Percentiles rank a stretch among this genome's conserved stretches.
phyloP scores from a whole-genome alignment of 2,888 invertebrate genomes.

The Ectropis crepuscularia region DNA sequence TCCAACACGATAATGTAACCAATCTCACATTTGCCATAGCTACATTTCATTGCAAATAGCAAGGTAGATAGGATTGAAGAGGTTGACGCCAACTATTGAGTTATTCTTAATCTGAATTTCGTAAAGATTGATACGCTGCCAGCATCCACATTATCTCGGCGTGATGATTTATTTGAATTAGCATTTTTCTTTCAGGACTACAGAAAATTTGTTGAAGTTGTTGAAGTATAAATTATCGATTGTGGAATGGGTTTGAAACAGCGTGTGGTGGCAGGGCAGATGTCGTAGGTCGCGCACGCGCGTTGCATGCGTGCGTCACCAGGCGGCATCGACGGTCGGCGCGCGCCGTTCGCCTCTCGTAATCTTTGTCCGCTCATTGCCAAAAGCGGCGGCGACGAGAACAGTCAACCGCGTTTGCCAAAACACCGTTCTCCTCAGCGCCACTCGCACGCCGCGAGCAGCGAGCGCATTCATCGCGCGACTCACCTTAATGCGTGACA shows the following conservation, averaged over 20 bases:
- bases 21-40: too few relatives aligned
- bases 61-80: background rate
- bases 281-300: conserved; percentile 62
- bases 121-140: conserved; percentile 25
- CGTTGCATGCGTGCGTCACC: conserved; percentile 64
- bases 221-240: background rate
- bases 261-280: conserved; percentile 39
- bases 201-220: background rate
- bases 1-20: too few relatives aligned
- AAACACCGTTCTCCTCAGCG: conserved; percentile 25
- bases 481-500: conserved; percentile 34
- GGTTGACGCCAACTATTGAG: conserved; percentile 24
- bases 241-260: conserved; percentile 1
- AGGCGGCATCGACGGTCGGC: background rate
- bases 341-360: background rate
- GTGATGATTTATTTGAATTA: background rate
- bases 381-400: conserved; percentile 6
- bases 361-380: conserved; percentile 9
- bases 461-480: conserved; percentile 40
- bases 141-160: conserved; percentile 16
- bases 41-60: too few relatives aligned
- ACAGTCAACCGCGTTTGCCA: conserved; percentile 3
- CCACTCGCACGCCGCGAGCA: conserved; percentile 43
- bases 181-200: background rate
- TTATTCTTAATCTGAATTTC: conserved; percentile 28